Percentiles rank a stretch among this genome's conserved stretches.
These are phyloP conservation scores for Brachyrhaphis roseni DNA, from an alignment of 2,797 vertebrate species.

Conservation along the genomic window DNA sequence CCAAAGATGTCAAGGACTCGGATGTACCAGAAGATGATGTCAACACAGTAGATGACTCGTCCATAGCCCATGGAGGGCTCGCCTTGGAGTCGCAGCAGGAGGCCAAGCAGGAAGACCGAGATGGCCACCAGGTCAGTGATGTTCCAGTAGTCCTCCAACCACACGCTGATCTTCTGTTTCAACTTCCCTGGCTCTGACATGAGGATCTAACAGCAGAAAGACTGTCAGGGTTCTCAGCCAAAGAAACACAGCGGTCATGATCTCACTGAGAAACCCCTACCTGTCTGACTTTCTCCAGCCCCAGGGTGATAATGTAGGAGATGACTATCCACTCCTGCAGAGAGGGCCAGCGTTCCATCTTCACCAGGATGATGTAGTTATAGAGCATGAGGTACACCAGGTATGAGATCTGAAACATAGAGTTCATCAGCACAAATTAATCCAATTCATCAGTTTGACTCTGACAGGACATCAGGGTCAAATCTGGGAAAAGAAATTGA, in stretches of 20 bases:
- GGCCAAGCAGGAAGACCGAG: slow-evolving; percentile 89
- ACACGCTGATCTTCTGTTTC: slow-evolving; percentile 95
- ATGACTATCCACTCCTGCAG: slow-evolving; percentile 96
- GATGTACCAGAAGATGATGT: slow-evolving; percentile 99
- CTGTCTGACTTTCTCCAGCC: slow-evolving; percentile 95
- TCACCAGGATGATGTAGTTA: slow-evolving; percentile 96
- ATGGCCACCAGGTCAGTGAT: slow-evolving; percentile 94
- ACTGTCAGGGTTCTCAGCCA: neutral
- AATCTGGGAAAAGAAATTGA: neutral
- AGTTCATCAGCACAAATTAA: neutral
- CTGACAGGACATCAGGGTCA: neutral
- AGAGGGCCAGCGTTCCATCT: slow-evolving; percentile 93
- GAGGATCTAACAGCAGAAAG: slow-evolving; percentile 83
- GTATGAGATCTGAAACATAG: slow-evolving; percentile 87
- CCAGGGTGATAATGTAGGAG: slow-evolving; percentile 93
- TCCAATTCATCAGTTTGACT: neutral
- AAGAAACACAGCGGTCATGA: neutral
- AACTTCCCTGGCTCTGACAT: slow-evolving; percentile 98
- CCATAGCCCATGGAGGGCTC: slow-evolving; percentile 96
- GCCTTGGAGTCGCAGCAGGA: slow-evolving; percentile 89
- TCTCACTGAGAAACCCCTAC: slow-evolving; percentile 48
- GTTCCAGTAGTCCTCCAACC: slow-evolving; percentile 99
- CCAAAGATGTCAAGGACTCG: slow-evolving; percentile 97
- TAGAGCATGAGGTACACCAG: slow-evolving; percentile 92
- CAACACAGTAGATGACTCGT: slow-evolving; percentile 96